phyloP scores from a whole-genome alignment of 2,888 invertebrate genomes.

The Eudasyphora cyanicolor region DNA sequence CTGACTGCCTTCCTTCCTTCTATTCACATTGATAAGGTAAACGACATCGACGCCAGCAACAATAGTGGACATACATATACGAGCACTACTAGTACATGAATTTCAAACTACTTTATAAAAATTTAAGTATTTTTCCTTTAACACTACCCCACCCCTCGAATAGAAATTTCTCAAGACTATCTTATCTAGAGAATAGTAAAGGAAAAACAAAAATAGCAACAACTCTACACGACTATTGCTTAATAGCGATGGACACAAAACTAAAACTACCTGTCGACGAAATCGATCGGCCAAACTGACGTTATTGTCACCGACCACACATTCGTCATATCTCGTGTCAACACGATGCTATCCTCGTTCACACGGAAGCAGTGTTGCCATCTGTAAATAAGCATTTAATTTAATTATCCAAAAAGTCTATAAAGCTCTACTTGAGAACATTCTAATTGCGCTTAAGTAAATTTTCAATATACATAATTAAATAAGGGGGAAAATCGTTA shows the following conservation, averaged over 20 bases:
- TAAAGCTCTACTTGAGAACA: too few species aligned
- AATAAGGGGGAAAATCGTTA: too few species aligned
- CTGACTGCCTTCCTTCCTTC: too few species aligned
- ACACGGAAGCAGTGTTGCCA: constrained; percentile 1
- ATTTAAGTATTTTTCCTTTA: constrained; percentile 27
- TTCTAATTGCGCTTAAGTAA: too few species aligned
- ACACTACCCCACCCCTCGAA: background rate
- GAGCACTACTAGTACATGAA: constrained; percentile 4
- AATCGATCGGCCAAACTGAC: constrained; percentile 15
- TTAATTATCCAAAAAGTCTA: too few species aligned
- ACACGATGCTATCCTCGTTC: background rate
- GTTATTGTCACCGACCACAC: background rate
- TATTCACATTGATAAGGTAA: constrained; percentile 59
- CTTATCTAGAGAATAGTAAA: constrained; percentile 52
- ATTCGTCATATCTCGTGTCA: constrained; percentile 1
- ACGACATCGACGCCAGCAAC: constrained; percentile 28
- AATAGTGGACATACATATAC: constrained; percentile 34
- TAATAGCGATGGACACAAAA: background rate
- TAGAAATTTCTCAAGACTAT: constrained; percentile 44
- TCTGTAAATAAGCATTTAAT: background rate
- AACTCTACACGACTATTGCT: background rate
- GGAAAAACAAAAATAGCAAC: constrained; percentile 1
- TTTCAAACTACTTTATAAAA: constrained; percentile 34
- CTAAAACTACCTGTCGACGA: constrained; percentile 56
- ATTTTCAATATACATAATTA: too few species aligned